Percentiles rank a stretch among this genome's conserved stretches.
phyloP scores from a whole-genome alignment of 2,113 vertebrate genomes.

The rabbit (Oryctolagus cuniculus) region DNA sequence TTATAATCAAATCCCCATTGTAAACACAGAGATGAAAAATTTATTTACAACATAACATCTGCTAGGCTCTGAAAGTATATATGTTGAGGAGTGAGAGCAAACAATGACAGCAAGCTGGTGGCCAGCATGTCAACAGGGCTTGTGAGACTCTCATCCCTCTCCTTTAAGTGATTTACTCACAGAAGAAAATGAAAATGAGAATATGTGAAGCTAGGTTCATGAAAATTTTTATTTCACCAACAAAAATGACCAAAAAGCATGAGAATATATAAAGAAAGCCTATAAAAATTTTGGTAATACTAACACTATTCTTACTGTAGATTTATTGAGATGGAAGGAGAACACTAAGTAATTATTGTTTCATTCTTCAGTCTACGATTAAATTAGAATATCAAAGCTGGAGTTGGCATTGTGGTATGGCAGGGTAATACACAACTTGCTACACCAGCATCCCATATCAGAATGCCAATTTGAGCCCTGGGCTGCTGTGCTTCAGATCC shows the following conservation, averaged over 20 bases:
- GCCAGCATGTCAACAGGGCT: neutral
- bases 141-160: neutral
- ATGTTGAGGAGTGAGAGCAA: neutral
- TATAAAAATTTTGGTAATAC: neutral
- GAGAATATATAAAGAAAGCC: neutral
- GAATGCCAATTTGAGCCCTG: too few relatives aligned
- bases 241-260: neutral
- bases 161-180: neutral
- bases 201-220: neutral
- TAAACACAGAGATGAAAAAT: neutral
- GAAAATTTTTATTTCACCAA: neutral
- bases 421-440: too few relatives aligned
- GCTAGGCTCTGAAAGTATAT: neutral
- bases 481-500: too few relatives aligned
- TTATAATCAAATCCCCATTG: slow-evolving; percentile 47
- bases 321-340: neutral
- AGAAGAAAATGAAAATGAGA: neutral
- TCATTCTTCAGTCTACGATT: neutral
- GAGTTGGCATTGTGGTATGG: accelerated
- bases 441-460: too few relatives aligned
- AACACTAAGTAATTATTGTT: neutral
- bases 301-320: neutral
- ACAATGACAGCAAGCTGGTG: neutral
- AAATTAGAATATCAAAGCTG: neutral
- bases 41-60: neutral